Evolutionary conservation across 2,888 invertebrate genomes (phyloP).

Genomic region (Dolichopus griseipennis): DNA sequence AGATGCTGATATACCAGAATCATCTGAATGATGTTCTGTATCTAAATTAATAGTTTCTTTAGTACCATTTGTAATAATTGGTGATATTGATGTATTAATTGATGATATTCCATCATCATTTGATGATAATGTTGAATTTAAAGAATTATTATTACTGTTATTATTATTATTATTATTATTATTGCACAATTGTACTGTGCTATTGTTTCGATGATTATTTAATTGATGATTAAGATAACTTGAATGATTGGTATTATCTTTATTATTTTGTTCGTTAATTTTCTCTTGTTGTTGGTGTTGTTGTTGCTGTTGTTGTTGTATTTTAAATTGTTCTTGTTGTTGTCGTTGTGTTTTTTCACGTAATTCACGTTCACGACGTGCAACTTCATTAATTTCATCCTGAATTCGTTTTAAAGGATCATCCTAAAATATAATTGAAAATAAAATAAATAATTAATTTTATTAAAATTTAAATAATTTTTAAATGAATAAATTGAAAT

Average conservation of each 20-base stretch:
- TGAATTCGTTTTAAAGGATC: conserved; percentile 75
- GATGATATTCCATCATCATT: background rate
- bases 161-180: background rate
- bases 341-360: conserved; percentile 44
- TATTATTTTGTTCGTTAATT: conserved; percentile 12
- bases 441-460: background rate
- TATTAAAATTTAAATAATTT: too few relatives aligned
- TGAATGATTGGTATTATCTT: background rate
- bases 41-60: conserved; percentile 34
- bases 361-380: conserved; percentile 74
- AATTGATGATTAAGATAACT: background rate
- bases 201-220: background rate
- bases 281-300: conserved; percentile 20
- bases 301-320: conserved; percentile 21
- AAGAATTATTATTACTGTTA: background rate
- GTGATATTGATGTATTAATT: conserved; percentile 31
- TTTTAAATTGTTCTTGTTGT: conserved; percentile 24
- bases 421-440: conserved; percentile 16
- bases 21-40: conserved; percentile 37
- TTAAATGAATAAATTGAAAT: too few relatives aligned
- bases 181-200: background rate
- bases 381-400: conserved; percentile 79
- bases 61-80: conserved; percentile 33
- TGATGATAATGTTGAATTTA: background rate
- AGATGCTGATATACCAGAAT: conserved; percentile 42